phyloP scores from a whole-genome alignment of 1,140 invertebrate species.

The Apolygus lucorum region DNA sequence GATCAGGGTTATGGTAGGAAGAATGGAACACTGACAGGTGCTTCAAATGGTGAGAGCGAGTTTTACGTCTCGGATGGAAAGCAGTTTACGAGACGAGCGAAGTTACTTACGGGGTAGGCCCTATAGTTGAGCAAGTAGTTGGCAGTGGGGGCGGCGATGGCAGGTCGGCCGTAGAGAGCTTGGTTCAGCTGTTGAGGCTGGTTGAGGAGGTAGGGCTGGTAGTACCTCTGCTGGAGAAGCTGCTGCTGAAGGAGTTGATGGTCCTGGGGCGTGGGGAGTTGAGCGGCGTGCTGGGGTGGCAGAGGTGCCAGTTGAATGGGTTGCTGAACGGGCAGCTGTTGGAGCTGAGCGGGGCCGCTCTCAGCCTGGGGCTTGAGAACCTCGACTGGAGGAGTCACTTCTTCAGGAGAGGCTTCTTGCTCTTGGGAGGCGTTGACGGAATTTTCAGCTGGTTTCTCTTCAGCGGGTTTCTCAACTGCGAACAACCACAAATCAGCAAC shows the following conservation, averaged over 20 bases:
- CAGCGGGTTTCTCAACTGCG: background rate
- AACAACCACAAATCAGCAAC: background rate
- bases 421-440: background rate
- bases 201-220: background rate
- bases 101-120: conserved; percentile 9
- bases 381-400: background rate
- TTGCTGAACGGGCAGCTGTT: background rate
- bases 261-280: background rate
- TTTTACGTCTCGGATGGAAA: too few relatives aligned
- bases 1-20: too few relatives aligned
- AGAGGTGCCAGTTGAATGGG: too few relatives aligned
- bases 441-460: conserved; percentile 3
- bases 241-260: background rate
- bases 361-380: background rate
- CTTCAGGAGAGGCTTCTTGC: background rate
- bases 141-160: background rate
- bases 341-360: background rate
- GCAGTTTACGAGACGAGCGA: too few relatives aligned
- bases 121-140: conserved; percentile 4
- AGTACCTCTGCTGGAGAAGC: background rate
- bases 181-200: background rate
- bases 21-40: too few relatives aligned
- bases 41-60: too few relatives aligned
- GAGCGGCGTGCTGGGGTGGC: background rate
- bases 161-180: background rate